Base-by-base conservation (phyloP, 2,797 vertebrate species). In the Lepus townsendii region DNA sequence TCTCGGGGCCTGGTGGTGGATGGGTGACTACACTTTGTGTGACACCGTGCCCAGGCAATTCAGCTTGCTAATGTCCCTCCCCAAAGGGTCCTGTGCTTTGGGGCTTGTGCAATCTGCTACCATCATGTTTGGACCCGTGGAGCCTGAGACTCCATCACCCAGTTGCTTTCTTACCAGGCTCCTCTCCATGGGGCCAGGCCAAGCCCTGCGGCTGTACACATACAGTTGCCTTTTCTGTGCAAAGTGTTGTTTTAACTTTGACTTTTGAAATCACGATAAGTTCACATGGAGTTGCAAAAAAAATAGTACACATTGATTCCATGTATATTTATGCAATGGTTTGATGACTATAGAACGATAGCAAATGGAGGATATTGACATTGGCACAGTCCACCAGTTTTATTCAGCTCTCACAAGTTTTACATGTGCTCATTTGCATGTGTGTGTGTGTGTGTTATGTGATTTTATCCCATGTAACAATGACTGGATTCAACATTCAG, bases 191-290 rank as follows among this genome's bases (percentile, higher is more conserved):
- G 32, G 22, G 42, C 50, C 66, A 79, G 76, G 66, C 11, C 68
- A 73, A 88, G 24, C 6, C 8, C 54, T 50, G 20, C 16, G 42
- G 2, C 52, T 57, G 22, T 47, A 10, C 13, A 32, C 16, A 52
- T 22, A 30, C 0, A 73, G 19, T 32, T 52, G 32, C 5, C 16
- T 73, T 82, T 63, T 86, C 19, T 50, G 60, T 2, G 19, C 68
- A 69, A 4, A 16, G 32, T 54, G n/a, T 57, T 57, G 54, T 57
- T 68, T 78, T 12, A 68, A 62, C 47, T 66, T 83, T 78, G 75
- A 57, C 82, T 89, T 77, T 71, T 77, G n/a, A 92, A 94, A 91
- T 94, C 62, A 93, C 54, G 30, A 62, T 80, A 90, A 38, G 42
- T 87, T 90, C 72, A 54, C 26, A 73, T 32, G 16, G 66, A 69